phyloP scores from a whole-genome alignment of 2,888 invertebrate species.

The Stomorhina lunata region DNA sequence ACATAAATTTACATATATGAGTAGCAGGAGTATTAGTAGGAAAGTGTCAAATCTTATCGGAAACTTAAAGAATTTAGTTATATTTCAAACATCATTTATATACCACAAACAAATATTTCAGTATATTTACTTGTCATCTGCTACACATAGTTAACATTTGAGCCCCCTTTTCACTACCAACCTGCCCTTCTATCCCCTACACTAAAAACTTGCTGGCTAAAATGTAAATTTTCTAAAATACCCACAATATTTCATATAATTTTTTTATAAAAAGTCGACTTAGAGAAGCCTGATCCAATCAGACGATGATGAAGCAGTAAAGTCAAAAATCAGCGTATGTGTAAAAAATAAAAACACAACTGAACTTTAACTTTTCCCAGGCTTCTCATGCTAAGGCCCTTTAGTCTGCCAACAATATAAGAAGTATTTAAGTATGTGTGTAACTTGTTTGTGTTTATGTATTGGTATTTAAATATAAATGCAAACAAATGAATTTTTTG shows the following conservation, averaged over 20 bases:
- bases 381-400: slow-evolving; percentile 8
- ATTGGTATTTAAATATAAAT: not conserved
- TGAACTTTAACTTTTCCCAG: slow-evolving; percentile 35
- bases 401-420: slow-evolving; percentile 27
- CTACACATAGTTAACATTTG: too few species aligned
- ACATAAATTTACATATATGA: too few species aligned
- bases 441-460: not conserved
- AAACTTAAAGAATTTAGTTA: too few species aligned
- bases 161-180: too few species aligned
- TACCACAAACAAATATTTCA: too few species aligned
- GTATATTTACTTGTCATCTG: too few species aligned
- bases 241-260: not conserved
- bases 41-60: too few species aligned
- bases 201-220: too few species aligned
- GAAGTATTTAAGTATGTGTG: not conserved
- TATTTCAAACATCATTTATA: too few species aligned
- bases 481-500: not conserved
- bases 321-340: not conserved
- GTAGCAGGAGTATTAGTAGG: too few species aligned
- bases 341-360: not conserved
- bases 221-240: too few species aligned
- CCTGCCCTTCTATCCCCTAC: too few species aligned
- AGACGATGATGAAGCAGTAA: slow-evolving; percentile 8
- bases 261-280: not conserved
- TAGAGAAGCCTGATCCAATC: slow-evolving; percentile 18